Conservation (phyloP, 2,888 invertebrate genomes). For the Idaea biselata region DNA sequence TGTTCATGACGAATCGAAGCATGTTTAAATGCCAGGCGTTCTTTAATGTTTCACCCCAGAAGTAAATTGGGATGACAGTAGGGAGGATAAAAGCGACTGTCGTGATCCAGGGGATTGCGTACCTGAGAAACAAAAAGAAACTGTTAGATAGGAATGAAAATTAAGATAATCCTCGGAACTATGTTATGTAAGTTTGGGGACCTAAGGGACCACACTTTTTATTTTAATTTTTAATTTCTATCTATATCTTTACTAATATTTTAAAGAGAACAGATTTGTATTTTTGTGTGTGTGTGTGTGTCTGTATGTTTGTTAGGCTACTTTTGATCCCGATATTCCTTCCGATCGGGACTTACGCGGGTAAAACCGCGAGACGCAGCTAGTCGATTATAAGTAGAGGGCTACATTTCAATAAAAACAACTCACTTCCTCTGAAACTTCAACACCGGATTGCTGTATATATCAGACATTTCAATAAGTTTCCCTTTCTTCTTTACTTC, state of each 20-base stretch:
- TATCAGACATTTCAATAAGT: constrained; percentile 85
- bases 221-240: neutral
- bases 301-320: too few species aligned
- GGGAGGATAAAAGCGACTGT: constrained; percentile 77
- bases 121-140: constrained; percentile 55
- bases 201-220: too few species aligned
- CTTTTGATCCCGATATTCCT: too few species aligned
- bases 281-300: too few species aligned
- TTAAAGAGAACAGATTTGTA: too few species aligned
- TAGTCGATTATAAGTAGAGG: too few species aligned
- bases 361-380: too few species aligned
- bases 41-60: constrained; percentile 79
- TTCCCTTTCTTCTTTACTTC: constrained; percentile 86
- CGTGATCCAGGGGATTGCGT: constrained; percentile 82
- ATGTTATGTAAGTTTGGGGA: too few species aligned
- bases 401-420: neutral
- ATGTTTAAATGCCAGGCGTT: constrained; percentile 65
- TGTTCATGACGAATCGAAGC: constrained; percentile 76
- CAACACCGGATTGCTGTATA: constrained; percentile 85
- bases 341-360: too few species aligned
- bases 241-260: too few species aligned
- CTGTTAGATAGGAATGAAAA: constrained; percentile 1
- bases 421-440: constrained; percentile 85
- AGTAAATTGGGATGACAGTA: constrained; percentile 77
- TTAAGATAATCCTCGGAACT: constrained; percentile 5